These are phyloP conservation scores for Parnassius mnemosyne DNA, from an alignment of 2,888 invertebrate species.

Conservation along the genomic window DNA sequence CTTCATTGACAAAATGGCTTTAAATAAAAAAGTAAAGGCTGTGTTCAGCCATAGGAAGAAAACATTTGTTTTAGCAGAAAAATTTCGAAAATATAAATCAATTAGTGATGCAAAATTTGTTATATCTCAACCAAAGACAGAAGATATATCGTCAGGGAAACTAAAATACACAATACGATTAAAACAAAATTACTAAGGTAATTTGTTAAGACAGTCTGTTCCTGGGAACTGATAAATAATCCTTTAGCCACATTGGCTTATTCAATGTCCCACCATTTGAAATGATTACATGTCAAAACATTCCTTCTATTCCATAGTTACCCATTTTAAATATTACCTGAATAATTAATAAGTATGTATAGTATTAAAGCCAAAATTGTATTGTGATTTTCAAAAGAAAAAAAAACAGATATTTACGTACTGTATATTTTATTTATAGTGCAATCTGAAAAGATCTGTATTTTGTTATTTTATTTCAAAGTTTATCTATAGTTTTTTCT, in stretches of 20 bases:
- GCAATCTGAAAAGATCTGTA: slow-evolving; percentile 67
- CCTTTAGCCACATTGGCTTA: slow-evolving; percentile 34
- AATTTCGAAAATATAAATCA: slow-evolving; percentile 69
- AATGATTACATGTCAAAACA: slow-evolving; percentile 52
- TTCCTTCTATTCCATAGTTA: slow-evolving; percentile 64
- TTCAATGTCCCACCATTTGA: slow-evolving; percentile 25
- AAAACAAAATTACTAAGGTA: slow-evolving; percentile 54
- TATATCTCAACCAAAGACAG: slow-evolving; percentile 61
- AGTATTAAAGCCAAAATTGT: slow-evolving; percentile 64
- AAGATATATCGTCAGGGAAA: slow-evolving; percentile 50
- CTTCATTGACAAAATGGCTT: slow-evolving; percentile 73
- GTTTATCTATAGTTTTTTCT: slow-evolving; percentile 52
- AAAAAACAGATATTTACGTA: slow-evolving; percentile 41
- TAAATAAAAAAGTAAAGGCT: slow-evolving; percentile 62
- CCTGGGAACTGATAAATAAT: slow-evolving; percentile 32
- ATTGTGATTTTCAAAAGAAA: slow-evolving; percentile 64
- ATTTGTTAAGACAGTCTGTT: slow-evolving; percentile 33
- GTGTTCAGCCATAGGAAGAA: slow-evolving; percentile 65
- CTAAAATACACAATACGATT: slow-evolving; percentile 72
- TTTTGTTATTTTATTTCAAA: slow-evolving; percentile 60
- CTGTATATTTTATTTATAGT: slow-evolving; percentile 43
- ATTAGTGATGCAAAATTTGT: slow-evolving; percentile 62
- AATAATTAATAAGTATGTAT: slow-evolving; percentile 33
- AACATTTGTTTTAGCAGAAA: slow-evolving; percentile 62
- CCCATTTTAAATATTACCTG: slow-evolving; percentile 55